These are phyloP conservation scores for Herminia tarsipennalis DNA, from an alignment of 2,888 invertebrate species.

Conservation along the genomic window DNA sequence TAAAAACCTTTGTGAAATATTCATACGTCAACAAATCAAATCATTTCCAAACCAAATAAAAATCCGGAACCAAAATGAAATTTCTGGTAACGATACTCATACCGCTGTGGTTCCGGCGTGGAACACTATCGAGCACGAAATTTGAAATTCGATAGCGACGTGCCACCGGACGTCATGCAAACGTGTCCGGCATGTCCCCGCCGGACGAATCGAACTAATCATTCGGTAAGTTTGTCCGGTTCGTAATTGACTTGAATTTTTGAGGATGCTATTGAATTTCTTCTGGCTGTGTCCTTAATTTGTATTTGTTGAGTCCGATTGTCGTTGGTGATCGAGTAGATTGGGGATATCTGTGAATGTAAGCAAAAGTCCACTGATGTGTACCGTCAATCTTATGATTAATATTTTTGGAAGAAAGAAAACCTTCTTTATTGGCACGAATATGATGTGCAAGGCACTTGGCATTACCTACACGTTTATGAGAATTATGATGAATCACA, in stretches of 20 bases:
- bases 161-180: slow-evolving; percentile 40
- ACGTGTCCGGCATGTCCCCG: slow-evolving; percentile 44
- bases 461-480: too few species aligned
- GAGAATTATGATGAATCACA: too few species aligned
- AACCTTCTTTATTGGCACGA: too few species aligned
- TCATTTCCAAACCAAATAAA: not conserved
- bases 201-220: slow-evolving; percentile 40
- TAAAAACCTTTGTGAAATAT: not conserved
- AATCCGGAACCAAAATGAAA: slow-evolving; percentile 12
- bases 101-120: slow-evolving; percentile 28
- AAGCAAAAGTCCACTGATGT: too few species aligned
- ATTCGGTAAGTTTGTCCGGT: slow-evolving; percentile 37
- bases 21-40: not conserved
- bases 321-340: too few species aligned
- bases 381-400: too few species aligned
- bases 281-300: not conserved
- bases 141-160: slow-evolving; percentile 58
- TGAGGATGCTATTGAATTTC: not conserved
- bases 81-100: slow-evolving; percentile 10
- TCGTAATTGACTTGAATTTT: slow-evolving; percentile 25
- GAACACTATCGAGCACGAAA: slow-evolving; percentile 41
- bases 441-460: too few species aligned
- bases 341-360: too few species aligned
- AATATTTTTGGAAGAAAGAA: not conserved
- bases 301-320: too few species aligned